Conservation (phyloP, 2,888 invertebrate species). For the Eupithecia abbreviata region DNA sequence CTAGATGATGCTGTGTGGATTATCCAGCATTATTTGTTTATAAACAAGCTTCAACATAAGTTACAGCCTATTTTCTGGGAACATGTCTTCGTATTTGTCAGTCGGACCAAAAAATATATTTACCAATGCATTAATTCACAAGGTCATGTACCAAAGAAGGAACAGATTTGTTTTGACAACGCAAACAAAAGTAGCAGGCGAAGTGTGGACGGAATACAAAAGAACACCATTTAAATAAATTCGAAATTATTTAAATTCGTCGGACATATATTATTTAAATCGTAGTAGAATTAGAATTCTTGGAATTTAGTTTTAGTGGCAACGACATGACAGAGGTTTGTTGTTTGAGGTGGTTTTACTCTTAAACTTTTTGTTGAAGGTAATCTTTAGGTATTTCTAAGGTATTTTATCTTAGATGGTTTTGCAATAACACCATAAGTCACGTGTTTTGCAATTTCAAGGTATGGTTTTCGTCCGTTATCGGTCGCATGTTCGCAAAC, state of each 20-base stretch:
- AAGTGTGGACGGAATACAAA: slow-evolving; percentile 34
- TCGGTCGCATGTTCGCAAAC: slow-evolving; percentile 25
- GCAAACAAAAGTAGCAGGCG: slow-evolving; percentile 32
- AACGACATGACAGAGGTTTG: background rate
- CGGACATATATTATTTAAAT: slow-evolving; percentile 3
- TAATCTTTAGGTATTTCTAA: background rate
- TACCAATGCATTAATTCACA: slow-evolving; percentile 36
- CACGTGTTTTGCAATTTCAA: slow-evolving; percentile 9
- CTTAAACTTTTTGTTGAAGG: background rate
- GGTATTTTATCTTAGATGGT: background rate
- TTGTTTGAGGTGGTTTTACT: background rate
- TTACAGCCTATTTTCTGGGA: background rate
- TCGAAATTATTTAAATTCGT: slow-evolving; percentile 12
- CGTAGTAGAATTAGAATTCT: slow-evolving; percentile 5
- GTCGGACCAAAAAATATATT: slow-evolving; percentile 21
- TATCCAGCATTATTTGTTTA: background rate
- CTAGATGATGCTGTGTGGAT: background rate
- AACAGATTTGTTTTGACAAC: slow-evolving; percentile 16
- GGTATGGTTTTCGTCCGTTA: slow-evolving; percentile 19
- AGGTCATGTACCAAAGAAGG: slow-evolving; percentile 33
- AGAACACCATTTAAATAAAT: slow-evolving; percentile 19
- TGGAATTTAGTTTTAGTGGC: background rate
- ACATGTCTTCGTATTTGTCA: background rate
- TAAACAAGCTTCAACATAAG: background rate
- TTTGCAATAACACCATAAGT: background rate